phyloP scores from a whole-genome alignment of 2,888 invertebrate species.

The Campopleginae sp. region DNA sequence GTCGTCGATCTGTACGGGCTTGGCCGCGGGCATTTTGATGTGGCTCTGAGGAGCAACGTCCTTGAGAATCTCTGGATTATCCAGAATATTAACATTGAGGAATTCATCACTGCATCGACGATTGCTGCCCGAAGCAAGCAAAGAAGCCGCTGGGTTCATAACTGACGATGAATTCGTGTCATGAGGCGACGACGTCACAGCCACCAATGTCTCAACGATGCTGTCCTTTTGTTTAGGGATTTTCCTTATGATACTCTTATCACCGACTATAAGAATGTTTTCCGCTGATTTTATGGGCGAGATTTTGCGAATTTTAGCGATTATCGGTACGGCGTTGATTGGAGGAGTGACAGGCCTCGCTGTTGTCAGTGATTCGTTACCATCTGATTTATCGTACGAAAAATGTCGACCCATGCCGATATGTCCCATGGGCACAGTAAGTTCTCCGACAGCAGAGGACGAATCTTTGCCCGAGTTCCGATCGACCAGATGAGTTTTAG shows the following conservation, averaged over 20 bases:
- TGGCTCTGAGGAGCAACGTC: neutral
- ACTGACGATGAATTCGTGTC: neutral
- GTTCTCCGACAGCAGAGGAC: constrained; percentile 32
- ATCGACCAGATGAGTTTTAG: constrained; percentile 57
- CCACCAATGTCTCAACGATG: constrained; percentile 19
- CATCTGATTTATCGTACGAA: constrained; percentile 50
- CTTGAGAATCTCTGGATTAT: constrained; percentile 75
- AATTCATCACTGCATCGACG: constrained; percentile 74
- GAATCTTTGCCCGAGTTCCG: constrained; percentile 45
- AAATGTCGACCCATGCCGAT: constrained; percentile 56
- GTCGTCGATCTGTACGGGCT: constrained; percentile 35
- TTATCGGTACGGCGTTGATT: constrained; percentile 31
- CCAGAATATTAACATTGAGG: constrained; percentile 77
- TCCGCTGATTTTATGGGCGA: constrained; percentile 43
- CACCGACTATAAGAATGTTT: constrained; percentile 51
- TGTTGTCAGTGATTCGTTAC: constrained; percentile 7
- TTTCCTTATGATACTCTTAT: constrained; percentile 32
- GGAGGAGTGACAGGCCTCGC: neutral
- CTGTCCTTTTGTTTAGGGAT: constrained; percentile 30
- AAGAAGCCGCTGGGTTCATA: neutral
- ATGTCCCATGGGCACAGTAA: constrained; percentile 58
- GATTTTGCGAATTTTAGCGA: constrained; percentile 53
- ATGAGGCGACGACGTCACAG: constrained; percentile 1
- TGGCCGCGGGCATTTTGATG: constrained; percentile 21
- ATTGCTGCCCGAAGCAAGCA: constrained; percentile 56